These are phyloP conservation scores for Falco cherrug DNA, from an alignment of 2,797 vertebrate species.

Conservation along the genomic window DNA sequence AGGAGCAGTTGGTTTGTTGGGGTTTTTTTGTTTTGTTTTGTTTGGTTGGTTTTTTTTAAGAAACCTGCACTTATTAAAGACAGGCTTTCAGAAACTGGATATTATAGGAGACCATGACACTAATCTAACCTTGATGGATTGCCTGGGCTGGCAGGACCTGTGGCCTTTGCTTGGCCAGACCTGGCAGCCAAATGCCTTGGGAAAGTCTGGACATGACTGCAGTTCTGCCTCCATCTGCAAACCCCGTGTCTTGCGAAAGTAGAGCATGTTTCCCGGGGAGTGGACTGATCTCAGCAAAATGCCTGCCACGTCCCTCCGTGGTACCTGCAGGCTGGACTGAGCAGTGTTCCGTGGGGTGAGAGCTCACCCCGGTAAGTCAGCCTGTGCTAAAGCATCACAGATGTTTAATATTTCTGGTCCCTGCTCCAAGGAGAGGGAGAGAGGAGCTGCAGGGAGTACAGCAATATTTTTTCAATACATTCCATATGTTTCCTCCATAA, in stretches of 20 bases:
- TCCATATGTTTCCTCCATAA: conserved; percentile 23
- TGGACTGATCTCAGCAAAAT: background rate
- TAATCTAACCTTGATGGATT: background rate
- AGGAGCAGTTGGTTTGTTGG: background rate
- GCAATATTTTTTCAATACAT: conserved; percentile 30
- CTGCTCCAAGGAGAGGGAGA: background rate
- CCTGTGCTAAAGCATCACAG: background rate
- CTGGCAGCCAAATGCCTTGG: background rate
- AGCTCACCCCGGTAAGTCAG: background rate
- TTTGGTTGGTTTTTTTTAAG: background rate
- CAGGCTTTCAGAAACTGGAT: background rate
- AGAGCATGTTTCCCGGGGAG: background rate
- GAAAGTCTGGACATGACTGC: background rate
- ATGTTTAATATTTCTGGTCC: background rate
- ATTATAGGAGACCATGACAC: background rate
- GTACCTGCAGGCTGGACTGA: background rate
- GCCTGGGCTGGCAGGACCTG: background rate
- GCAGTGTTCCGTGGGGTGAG: background rate
- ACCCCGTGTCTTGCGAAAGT: rapidly evolving
- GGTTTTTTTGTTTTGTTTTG: background rate
- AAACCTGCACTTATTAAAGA: background rate
- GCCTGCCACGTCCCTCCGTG: rapidly evolving
- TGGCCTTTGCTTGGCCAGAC: background rate
- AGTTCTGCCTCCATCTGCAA: background rate
- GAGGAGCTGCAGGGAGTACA: background rate